Percentiles rank a stretch among this genome's conserved stretches.
Conservation (phyloP, 2,113 vertebrate genomes). For the Brachyhypopomus occidentalis region DNA sequence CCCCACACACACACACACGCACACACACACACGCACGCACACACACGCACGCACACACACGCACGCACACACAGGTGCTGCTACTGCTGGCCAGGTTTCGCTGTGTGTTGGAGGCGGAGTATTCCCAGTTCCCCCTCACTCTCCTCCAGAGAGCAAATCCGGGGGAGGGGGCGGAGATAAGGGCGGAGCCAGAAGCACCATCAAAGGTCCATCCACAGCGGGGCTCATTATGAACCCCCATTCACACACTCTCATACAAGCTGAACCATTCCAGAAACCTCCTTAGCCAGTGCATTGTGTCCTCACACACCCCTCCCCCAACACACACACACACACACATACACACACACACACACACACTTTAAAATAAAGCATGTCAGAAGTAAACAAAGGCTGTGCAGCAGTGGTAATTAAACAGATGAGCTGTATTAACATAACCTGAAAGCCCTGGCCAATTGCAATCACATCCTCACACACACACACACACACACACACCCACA, state of each 20-base stretch:
- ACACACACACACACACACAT: conserved; percentile 29
- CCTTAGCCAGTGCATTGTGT: too few species aligned
- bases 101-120: background rate
- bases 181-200: conserved; percentile 42
- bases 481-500: conserved; percentile 47
- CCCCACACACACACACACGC: background rate
- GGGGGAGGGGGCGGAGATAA: background rate
- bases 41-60: conserved; percentile 34
- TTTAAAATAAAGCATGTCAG: conserved; percentile 70
- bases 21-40: background rate
- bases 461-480: conserved; percentile 30
- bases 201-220: conserved; percentile 47
- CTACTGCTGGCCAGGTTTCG: conserved; percentile 18
- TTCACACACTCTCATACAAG: conserved; percentile 31
- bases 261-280: background rate
- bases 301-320: too few species aligned
- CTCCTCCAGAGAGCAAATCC: conserved; percentile 18
- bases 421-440: conserved; percentile 84
- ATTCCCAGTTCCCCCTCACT: conserved; percentile 3
- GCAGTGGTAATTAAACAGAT: conserved; percentile 82
- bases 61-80: background rate
- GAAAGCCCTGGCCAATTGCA: conserved; percentile 83
- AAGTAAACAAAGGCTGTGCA: conserved; percentile 78
- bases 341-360: conserved; percentile 37
- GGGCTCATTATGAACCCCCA: conserved; percentile 41